Evolutionary conservation across 2,113 vertebrate genomes (phyloP), one percentile per base, ranked within the genome.

Genomic region (Gavia stellata): DNA sequence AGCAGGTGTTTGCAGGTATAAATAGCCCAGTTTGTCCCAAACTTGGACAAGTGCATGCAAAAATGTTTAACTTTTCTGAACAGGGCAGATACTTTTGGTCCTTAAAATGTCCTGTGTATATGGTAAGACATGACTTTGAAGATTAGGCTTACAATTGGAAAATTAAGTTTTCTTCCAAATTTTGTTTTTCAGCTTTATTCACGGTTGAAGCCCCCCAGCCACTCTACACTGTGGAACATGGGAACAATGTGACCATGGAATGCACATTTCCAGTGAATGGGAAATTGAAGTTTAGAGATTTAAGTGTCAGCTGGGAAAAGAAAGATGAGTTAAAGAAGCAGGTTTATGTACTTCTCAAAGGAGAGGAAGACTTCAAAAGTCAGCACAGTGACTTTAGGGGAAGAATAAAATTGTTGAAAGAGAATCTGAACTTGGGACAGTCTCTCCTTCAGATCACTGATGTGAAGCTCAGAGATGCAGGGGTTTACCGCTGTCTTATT

Each of bases 251-350:
- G 38, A 98, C 97, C 20, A 97, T 99, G 96, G 98, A 98, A 92
- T 99, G 99, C 94, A 97, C 26, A 20, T 99, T 99, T 97, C 96
- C 97, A 40, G 96, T 98, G 28, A 83, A 97, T 7, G n/a, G 94
- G 25, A 53, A 67, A 33, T 36, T 96, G 23, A 63, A 97, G 25
- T 36, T 98, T 40, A 14, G 28, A 18, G 77, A 97, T 29, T 90
- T 99, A 93, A 96, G 91, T 19, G 97, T 99, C 78, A 98, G 96
- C 88, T 99, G 99, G 99, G 97, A 98, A 85, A 98, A 97, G 86
- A 95, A 89, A 7, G 89, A 97, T 44, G 55, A 73, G 20, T 19
- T 15, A 34, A 87, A 49, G 14, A 96, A 98, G 63, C 96, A 98
- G 4, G 98, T 99, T 49, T 98, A 98, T 81, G 81, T 70, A 15